A percentile compares a stretch with the other conserved stretches of the same genome.
These are phyloP conservation scores for Cheilosia variabilis DNA, from an alignment of 2,888 invertebrate genomes.

Conservation along the genomic window DNA sequence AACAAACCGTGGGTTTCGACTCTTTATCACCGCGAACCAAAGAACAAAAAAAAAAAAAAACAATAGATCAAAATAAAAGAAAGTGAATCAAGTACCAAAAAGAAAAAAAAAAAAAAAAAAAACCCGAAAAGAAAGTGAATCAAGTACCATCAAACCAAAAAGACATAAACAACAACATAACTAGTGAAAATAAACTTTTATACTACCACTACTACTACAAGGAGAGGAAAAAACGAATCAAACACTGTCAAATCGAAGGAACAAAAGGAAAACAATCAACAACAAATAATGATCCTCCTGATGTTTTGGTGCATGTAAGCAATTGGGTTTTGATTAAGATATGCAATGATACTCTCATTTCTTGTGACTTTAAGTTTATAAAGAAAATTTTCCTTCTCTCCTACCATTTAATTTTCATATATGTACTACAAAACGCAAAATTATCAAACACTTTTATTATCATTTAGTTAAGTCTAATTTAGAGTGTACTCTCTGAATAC, in stretches of 20 bases:
- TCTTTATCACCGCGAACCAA: too few relatives aligned
- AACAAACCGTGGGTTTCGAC: too few relatives aligned
- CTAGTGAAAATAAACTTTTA: too few relatives aligned
- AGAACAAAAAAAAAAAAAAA: too few relatives aligned
- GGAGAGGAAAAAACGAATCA: neutral
- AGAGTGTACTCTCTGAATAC: too few relatives aligned
- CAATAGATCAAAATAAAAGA: too few relatives aligned
- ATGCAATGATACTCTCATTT: neutral
- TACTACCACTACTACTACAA: neutral
- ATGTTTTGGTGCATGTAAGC: slow-evolving; percentile 2
- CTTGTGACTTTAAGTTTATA: slow-evolving; percentile 4
- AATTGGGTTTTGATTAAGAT: neutral
- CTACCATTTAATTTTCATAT: too few relatives aligned
- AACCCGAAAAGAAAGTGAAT: too few relatives aligned
- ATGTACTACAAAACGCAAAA: neutral
- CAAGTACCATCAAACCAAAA: too few relatives aligned
- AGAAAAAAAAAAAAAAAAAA: neutral
- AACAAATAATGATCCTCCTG: slow-evolving; percentile 3
- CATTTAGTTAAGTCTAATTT: too few relatives aligned
- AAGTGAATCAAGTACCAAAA: too few relatives aligned
- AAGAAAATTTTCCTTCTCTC: neutral
- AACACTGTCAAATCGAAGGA: neutral
- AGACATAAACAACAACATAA: neutral
- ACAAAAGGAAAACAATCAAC: neutral
- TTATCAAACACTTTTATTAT: too few relatives aligned